These are phyloP conservation scores for Zaprionus lachaisei DNA, from an alignment of 1,140 invertebrate genomes.

Conservation along the genomic window DNA sequence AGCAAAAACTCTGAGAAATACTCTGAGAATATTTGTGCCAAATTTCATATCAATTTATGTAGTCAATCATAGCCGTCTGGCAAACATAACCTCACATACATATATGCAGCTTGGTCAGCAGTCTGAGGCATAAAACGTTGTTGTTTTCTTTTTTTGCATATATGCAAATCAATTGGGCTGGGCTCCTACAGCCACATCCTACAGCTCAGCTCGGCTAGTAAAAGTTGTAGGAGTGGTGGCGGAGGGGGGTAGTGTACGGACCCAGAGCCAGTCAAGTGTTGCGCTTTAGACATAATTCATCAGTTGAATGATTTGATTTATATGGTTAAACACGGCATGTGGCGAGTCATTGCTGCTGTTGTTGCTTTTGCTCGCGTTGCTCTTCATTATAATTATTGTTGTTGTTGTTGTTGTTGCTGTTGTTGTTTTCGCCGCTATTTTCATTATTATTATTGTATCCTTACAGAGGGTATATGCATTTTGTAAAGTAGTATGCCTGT, in stretches of 20 bases:
- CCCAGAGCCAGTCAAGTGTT: slow-evolving; percentile 73
- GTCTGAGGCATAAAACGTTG: slow-evolving; percentile 39
- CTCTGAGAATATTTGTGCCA: neutral
- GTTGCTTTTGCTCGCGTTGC: slow-evolving; percentile 2
- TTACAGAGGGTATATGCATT: too few species aligned
- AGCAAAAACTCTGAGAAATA: neutral
- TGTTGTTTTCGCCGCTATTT: slow-evolving; percentile 10
- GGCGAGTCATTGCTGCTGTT: slow-evolving; percentile 56
- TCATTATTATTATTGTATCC: slow-evolving; percentile 26
- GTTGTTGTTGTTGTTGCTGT: slow-evolving; percentile 1
- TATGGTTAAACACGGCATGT: slow-evolving; percentile 77
- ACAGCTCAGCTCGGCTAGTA: neutral
- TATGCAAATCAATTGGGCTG: slow-evolving; percentile 62
- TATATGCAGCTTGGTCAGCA: slow-evolving; percentile 14
- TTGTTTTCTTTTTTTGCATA: slow-evolving; percentile 40
- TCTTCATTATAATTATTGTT: neutral
- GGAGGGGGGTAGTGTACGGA: slow-evolving; percentile 1
- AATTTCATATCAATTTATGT: neutral
- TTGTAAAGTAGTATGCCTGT: too few species aligned
- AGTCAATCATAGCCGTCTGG: neutral
- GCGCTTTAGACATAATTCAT: slow-evolving; percentile 77
- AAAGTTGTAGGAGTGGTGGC: neutral
- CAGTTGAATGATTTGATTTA: slow-evolving; percentile 80
- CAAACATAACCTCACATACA: slow-evolving; percentile 6
- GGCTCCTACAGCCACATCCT: neutral